Evolutionary conservation across 2,113 vertebrate species (phyloP).

Genomic region (Scophthalmus maximus): DNA sequence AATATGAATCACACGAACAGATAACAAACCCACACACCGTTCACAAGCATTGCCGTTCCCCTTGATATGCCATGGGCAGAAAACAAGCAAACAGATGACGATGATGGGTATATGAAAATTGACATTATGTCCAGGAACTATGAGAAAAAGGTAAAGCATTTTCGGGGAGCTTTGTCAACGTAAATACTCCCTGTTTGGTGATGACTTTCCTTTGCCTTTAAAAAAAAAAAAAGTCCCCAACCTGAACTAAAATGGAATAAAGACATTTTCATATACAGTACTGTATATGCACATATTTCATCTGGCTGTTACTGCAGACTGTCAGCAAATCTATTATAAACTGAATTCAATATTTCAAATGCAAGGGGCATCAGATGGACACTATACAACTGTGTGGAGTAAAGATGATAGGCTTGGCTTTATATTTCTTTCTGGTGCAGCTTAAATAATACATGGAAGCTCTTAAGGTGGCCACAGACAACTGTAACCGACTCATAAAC

Average conservation of each 20-base stretch:
- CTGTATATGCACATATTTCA: constrained; percentile 68
- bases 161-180: background rate
- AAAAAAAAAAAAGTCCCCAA: constrained; percentile 56
- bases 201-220: constrained; percentile 21
- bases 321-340: constrained; percentile 40
- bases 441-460: constrained; percentile 78
- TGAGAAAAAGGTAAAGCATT: background rate
- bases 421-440: constrained; percentile 50
- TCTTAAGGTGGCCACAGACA: constrained; percentile 74
- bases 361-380: constrained; percentile 44
- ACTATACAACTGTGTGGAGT: constrained; percentile 44
- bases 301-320: constrained; percentile 38
- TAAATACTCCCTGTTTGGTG: no score
- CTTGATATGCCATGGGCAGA: background rate
- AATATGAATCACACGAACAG: background rate
- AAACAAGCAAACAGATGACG: constrained; percentile 1
- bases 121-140: background rate
- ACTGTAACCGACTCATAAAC: constrained; percentile 73
- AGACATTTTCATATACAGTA: constrained; percentile 50
- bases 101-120: background rate
- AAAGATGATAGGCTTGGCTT: constrained; percentile 50
- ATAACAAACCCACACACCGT: background rate
- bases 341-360: constrained; percentile 65
- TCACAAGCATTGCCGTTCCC: background rate
- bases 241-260: constrained; percentile 52